Evolutionary conservation across 2,888 invertebrate genomes (phyloP).

Genomic region (Venustoraphidia nigricollis): DNA sequence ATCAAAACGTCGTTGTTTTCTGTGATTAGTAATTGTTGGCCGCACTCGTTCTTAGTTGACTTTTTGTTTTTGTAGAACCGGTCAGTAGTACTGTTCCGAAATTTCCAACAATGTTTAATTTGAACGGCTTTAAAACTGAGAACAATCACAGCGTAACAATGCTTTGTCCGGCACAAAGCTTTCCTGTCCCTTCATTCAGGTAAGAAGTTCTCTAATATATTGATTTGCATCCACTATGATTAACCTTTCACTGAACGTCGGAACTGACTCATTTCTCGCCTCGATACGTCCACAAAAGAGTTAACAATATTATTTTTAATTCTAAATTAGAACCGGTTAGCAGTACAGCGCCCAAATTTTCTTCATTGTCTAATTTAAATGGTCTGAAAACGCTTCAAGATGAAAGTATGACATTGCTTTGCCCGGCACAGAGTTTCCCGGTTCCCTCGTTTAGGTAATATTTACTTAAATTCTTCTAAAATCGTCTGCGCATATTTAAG

Average conservation of each 20-base stretch:
- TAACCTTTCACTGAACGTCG: neutral
- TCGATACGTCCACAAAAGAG: neutral
- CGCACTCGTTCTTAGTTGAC: conserved; percentile 40
- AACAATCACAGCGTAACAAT: conserved; percentile 32
- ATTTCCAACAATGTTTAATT: conserved; percentile 49
- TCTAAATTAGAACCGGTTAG: conserved; percentile 33
- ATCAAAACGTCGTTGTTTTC: too few species aligned
- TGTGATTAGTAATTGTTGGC: conserved; percentile 33
- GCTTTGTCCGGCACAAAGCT: conserved; percentile 55
- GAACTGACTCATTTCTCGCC: neutral
- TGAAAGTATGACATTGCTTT: conserved; percentile 38
- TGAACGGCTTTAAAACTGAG: conserved; percentile 27
- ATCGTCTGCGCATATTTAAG: conserved; percentile 1
- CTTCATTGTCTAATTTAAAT: conserved; percentile 31
- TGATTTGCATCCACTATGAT: neutral
- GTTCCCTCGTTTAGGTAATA: conserved; percentile 17
- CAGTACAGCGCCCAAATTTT: conserved; percentile 41
- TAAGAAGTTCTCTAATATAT: conserved; percentile 28
- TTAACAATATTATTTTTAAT: neutral
- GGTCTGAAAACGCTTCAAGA: conserved; percentile 13
- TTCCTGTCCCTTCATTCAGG: conserved; percentile 56
- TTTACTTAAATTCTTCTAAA: neutral
- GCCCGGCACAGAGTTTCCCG: conserved; percentile 53
- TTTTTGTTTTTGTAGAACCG: conserved; percentile 29
- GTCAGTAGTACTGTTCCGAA: conserved; percentile 50